phyloP scores from a whole-genome alignment of 1,140 invertebrate species.

The Nebria ingens region DNA sequence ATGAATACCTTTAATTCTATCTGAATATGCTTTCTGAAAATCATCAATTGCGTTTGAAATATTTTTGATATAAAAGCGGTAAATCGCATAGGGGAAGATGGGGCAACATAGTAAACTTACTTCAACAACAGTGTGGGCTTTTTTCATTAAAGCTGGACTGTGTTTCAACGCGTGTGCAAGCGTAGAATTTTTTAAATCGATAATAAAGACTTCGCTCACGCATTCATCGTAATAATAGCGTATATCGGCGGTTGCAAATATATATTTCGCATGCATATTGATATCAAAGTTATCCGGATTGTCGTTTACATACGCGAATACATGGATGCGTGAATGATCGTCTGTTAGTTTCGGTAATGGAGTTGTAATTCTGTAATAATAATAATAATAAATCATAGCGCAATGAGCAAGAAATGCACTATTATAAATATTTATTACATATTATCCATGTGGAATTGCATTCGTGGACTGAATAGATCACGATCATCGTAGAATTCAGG shows the following conservation, averaged over 20 bases:
- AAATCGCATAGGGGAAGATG: too few relatives aligned
- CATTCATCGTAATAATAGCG: background rate
- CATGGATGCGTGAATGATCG: background rate
- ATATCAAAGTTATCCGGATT: background rate
- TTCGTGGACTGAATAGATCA: background rate
- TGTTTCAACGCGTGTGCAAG: background rate
- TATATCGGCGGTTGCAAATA: background rate
- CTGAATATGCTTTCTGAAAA: constrained; percentile 4
- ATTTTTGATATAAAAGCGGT: background rate
- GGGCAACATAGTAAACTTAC: background rate
- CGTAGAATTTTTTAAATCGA: background rate
- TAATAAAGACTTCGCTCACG: background rate
- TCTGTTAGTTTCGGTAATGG: background rate
- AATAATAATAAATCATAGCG: background rate
- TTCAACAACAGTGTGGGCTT: background rate
- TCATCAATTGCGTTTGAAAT: background rate
- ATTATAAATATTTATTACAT: background rate
- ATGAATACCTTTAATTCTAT: background rate
- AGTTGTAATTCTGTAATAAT: background rate
- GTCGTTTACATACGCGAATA: background rate
- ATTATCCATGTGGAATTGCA: background rate
- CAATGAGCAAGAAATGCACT: background rate
- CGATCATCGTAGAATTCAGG: background rate
- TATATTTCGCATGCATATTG: background rate
- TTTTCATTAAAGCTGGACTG: background rate